Conservation (phyloP, 2,888 invertebrate genomes). For the Ypsolopha sequella region DNA sequence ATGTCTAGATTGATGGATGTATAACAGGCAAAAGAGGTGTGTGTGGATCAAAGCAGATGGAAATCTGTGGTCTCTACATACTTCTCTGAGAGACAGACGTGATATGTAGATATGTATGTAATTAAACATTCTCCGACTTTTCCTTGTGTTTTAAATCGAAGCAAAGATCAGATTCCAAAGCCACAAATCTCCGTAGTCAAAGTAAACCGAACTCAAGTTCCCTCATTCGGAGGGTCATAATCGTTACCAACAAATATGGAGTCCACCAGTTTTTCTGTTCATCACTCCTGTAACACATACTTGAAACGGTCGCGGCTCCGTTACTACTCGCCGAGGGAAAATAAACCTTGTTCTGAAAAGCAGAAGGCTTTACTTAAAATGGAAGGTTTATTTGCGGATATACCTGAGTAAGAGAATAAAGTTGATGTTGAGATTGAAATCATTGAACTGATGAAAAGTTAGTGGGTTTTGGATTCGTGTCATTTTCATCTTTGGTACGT, state of each 20-base stretch:
- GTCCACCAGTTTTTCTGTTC: conserved; percentile 36
- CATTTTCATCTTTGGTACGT: background rate
- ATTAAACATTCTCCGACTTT: no score
- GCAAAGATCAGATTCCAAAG: background rate
- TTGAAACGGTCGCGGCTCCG: conserved; percentile 37
- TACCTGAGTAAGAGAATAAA: background rate
- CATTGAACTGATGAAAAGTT: background rate
- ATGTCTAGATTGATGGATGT: no score
- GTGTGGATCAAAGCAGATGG: no score
- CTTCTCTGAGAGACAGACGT: no score
- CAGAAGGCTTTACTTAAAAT: background rate
- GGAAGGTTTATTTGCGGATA: background rate
- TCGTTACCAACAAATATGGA: conserved; percentile 45
- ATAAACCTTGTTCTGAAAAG: background rate
- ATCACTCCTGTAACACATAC: conserved; percentile 40
- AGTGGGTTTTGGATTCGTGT: background rate
- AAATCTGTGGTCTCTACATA: no score
- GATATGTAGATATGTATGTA: no score
- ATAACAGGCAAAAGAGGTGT: no score
- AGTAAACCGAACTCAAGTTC: conserved; percentile 7
- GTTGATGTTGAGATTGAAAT: background rate
- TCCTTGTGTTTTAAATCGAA: background rate
- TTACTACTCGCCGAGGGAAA: conserved; percentile 17
- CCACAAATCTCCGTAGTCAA: background rate
- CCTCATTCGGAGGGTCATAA: conserved; percentile 34